Evolutionary conservation across 2,113 vertebrate species (phyloP).

Genomic region (Sitta europaea): DNA sequence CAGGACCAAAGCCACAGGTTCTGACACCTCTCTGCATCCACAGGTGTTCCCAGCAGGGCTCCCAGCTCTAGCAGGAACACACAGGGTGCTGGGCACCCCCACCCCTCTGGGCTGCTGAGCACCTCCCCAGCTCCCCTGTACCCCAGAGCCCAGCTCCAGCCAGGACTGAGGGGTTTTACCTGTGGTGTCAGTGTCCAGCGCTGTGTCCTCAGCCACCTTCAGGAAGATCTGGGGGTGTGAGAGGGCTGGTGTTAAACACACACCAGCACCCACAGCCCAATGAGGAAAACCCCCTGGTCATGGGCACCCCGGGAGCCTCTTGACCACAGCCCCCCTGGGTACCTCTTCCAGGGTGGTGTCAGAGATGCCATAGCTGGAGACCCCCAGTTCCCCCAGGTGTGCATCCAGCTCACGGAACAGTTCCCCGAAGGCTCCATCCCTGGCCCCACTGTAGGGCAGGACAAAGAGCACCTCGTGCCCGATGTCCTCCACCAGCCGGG

Average conservation of each 20-base stretch:
- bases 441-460: conserved; percentile 78
- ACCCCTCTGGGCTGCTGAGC: background rate
- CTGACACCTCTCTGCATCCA: background rate
- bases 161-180: background rate
- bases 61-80: background rate
- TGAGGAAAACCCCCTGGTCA: background rate
- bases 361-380: conserved; percentile 83
- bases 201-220: conserved; percentile 76
- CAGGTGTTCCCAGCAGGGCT: accelerated
- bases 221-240: conserved; percentile 81
- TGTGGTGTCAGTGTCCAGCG: conserved; percentile 41
- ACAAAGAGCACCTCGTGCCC: conserved; percentile 78
- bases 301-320: accelerated
- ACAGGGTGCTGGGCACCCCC: background rate
- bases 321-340: background rate
- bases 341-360: conserved; percentile 91
- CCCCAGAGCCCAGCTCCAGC: background rate
- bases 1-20: background rate
- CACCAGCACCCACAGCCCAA: background rate
- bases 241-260: background rate
- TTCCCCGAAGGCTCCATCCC: conserved; percentile 73
- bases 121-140: accelerated
- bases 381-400: conserved; percentile 72
- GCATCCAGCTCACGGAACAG: conserved; percentile 81
- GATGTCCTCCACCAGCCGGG: conserved; percentile 78